Percentiles rank a stretch among this genome's conserved stretches.
phyloP scores from a whole-genome alignment of 2,888 invertebrate species.

The Silvanus unidentatus region DNA sequence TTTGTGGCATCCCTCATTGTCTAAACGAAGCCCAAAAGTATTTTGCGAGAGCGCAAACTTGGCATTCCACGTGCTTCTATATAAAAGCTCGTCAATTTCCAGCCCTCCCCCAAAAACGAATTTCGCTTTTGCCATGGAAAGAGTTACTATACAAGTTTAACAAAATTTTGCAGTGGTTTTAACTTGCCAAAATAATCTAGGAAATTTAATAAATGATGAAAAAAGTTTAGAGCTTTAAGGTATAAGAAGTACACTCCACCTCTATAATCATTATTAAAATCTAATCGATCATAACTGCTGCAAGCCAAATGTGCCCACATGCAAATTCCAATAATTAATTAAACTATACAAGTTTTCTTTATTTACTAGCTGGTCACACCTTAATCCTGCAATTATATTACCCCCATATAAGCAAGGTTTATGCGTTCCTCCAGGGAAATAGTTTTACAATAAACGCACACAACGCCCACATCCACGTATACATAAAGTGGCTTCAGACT shows the following conservation, averaged over 20 bases:
- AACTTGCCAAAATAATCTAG: too few species aligned
- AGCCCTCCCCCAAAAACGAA: slow-evolving; percentile 8
- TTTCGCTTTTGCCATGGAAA: too few species aligned
- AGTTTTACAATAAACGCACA: slow-evolving; percentile 4
- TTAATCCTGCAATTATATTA: slow-evolving; percentile 8
- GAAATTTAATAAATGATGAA: too few species aligned
- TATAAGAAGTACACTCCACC: too few species aligned
- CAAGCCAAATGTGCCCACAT: background rate
- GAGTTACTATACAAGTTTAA: too few species aligned
- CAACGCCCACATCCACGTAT: background rate
- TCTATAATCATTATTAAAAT: too few species aligned
- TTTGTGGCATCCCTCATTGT: too few species aligned
- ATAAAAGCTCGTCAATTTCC: slow-evolving; percentile 15
- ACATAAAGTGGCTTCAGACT: too few species aligned
- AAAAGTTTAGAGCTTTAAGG: too few species aligned
- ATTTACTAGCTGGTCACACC: background rate
- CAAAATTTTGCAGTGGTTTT: too few species aligned
- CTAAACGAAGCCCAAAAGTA: too few species aligned
- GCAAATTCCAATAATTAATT: slow-evolving; percentile 3
- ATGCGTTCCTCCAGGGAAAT: slow-evolving; percentile 4
- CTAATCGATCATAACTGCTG: too few species aligned
- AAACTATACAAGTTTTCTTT: background rate
- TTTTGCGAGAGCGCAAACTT: slow-evolving; percentile 1
- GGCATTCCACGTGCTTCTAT: slow-evolving; percentile 20
- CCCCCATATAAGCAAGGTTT: slow-evolving; percentile 8